Conservation (phyloP, 2,797 vertebrate species). For the Sorex maritimensis region DNA sequence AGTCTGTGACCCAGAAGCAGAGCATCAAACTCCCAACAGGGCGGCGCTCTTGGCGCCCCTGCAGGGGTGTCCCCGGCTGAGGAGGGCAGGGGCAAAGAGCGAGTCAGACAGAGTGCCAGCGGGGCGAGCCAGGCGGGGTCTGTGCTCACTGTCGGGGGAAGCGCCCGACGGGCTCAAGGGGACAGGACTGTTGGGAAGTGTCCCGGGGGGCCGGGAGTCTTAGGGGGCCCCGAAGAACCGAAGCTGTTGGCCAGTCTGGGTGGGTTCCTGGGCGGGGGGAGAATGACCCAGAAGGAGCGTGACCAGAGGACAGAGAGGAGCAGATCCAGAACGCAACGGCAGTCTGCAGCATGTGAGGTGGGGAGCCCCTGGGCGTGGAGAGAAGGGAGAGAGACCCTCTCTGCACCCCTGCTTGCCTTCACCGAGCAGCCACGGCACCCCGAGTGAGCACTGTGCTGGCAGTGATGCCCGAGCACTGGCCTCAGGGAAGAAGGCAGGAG, state of each 20-base stretch:
- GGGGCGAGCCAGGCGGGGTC: neutral
- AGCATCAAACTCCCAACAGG: too few relatives aligned
- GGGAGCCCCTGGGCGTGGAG: neutral
- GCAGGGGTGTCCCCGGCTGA: neutral
- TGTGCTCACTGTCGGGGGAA: neutral
- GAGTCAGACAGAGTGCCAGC: neutral
- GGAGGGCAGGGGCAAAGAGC: neutral
- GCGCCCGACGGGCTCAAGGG: neutral
- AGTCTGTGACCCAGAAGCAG: neutral
- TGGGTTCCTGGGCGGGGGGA: neutral
- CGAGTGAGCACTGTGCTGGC: too few relatives aligned
- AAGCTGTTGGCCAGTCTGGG: accelerated
- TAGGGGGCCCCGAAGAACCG: neutral
- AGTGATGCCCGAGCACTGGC: too few relatives aligned
- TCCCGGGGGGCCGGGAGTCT: neutral
- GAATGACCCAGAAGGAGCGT: neutral
- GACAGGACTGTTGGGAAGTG: neutral
- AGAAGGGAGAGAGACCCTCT: neutral
- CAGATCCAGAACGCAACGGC: neutral
- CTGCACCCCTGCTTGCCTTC: neutral
- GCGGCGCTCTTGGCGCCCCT: neutral
- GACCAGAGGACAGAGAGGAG: neutral
- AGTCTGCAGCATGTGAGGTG: neutral
- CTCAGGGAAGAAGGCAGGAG: neutral
- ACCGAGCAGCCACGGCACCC: neutral